Evolutionary conservation across 2,113 vertebrate genomes (phyloP), one percentile per base, ranked within the genome.

Genomic region (Willisornis vidua): DNA sequence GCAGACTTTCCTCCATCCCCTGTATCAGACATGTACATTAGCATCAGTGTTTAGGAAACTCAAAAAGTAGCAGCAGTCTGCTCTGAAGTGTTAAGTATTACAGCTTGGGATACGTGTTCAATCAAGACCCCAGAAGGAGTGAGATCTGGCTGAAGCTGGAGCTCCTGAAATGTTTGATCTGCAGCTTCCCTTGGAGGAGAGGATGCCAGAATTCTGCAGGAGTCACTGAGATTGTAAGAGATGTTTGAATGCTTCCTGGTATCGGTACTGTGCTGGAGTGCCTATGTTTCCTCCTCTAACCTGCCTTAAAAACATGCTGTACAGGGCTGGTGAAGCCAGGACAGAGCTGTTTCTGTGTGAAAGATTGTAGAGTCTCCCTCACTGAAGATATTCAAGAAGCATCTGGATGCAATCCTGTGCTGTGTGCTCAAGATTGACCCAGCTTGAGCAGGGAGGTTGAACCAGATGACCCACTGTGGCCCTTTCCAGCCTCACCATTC

Each of bases 61-160:
- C 45, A 68, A 26, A 19, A 59, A 3, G 31, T 2, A 61, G 37
- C 45, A 45, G 22, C 19, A 24, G 31, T n/a, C n/a, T 77, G 55
- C 37, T 93, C 24, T 48, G 62, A 41, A 35, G 43, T 17, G 33
- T 23, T 16, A 41, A 39, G 37, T 17, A 28, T 23, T 17, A 1
- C 54, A 68, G 14, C 29, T 4, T 46, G 49, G 43, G 61, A 23
- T 45, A 7, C 6, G 0, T 6, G 28, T 17, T 63, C 1, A 0
- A 26, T 31, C 0, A 1, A 63, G 22, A 54, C 14, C 15, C 20
- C 43, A 35, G 73, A 29, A 70, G 55, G 25, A 70, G 55, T 4
- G 16, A 52, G 28, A 22, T 57, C n/a, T 35, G 14, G 7, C 33
- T 75, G 67, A 35, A 68, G 8, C 17, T 39, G 70, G 45, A 61